phyloP scores from a whole-genome alignment of 2,113 vertebrate species.

The Mormyrus iriodes region DNA sequence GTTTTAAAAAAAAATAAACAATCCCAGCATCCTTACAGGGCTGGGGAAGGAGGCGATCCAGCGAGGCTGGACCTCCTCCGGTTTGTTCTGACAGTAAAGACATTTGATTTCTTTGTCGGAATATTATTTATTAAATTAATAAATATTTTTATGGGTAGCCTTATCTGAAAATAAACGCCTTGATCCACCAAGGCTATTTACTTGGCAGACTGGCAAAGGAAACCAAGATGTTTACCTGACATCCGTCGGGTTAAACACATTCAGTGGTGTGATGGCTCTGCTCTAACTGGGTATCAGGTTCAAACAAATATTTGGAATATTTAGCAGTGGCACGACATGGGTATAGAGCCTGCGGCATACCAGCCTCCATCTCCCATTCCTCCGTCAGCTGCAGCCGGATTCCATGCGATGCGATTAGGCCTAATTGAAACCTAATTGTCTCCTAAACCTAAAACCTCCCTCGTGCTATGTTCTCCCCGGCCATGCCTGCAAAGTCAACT shows the following conservation, averaged over 20 bases:
- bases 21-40: not conserved
- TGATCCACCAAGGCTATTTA: not conserved
- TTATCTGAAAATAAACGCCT: conserved; percentile 1
- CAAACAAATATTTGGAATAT: not conserved
- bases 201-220: not conserved
- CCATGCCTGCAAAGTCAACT: not conserved
- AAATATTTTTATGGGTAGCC: not conserved
- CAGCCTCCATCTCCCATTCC: not conserved
- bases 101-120: not conserved
- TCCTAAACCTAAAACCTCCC: not conserved
- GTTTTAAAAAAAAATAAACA: conserved; percentile 1
- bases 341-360: not conserved
- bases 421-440: not conserved
- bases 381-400: not conserved
- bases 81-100: not conserved
- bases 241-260: not conserved
- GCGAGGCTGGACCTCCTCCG: not conserved
- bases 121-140: too few species aligned
- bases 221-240: not conserved
- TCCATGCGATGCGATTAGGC: not conserved
- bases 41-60: not conserved
- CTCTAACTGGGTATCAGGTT: not conserved
- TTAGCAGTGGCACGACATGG: not conserved
- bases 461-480: not conserved
- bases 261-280: not conserved